These are phyloP conservation scores for Helogale parvula DNA, from an alignment of 2,113 vertebrate genomes.

Conservation along the genomic window DNA sequence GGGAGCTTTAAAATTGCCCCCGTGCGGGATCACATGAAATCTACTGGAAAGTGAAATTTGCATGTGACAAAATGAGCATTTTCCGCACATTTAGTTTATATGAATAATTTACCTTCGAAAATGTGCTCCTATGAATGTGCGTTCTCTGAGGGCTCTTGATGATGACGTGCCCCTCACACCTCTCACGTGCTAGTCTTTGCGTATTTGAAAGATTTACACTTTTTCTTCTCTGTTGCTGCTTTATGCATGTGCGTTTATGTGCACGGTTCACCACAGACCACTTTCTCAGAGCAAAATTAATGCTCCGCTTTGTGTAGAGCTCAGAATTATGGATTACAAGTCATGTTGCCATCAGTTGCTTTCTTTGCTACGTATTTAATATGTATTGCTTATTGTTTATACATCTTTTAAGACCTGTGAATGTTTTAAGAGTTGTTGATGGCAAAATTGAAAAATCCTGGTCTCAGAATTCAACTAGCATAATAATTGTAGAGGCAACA, in stretches of 20 bases:
- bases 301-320: not conserved
- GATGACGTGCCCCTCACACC: not conserved
- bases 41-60: not conserved
- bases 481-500: slow-evolving; percentile 7
- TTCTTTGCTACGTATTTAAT: not conserved
- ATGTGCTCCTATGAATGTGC: not conserved
- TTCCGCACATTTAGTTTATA: not conserved
- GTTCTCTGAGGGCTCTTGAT: not conserved
- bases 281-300: not conserved
- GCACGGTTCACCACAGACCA: not conserved
- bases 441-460: slow-evolving; percentile 5
- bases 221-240: slow-evolving; percentile 7
- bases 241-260: not conserved
- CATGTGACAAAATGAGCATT: not conserved
- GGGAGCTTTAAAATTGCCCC: not conserved
- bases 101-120: not conserved
- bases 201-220: slow-evolving; percentile 3
- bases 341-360: not conserved
- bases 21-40: not conserved
- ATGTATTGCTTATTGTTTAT: not conserved
- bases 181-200: not conserved
- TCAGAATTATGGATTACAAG: not conserved
- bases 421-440: not conserved
- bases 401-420: not conserved
- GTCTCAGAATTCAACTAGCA: not conserved